Conservation (phyloP, 92 coral and sea anemone species). For the Epizoanthus scotinus region DNA sequence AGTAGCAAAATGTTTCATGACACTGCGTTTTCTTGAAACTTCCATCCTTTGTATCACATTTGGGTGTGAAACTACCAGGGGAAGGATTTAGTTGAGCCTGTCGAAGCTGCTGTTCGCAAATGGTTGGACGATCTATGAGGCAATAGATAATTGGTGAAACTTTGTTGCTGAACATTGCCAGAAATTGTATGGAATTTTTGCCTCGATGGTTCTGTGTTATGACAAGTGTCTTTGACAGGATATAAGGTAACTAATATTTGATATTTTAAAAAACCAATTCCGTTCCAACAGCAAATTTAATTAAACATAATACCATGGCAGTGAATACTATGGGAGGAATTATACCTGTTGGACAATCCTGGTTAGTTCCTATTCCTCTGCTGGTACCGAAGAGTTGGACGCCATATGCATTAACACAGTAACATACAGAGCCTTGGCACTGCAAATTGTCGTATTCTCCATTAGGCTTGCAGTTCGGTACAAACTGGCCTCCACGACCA, state of each 20-base stretch:
- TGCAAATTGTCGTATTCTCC: conserved; percentile 81
- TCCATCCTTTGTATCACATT: conserved; percentile 70
- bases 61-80: conserved; percentile 72
- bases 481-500: conserved; percentile 63
- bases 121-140: conserved; percentile 49
- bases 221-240: no score
- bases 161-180: no score
- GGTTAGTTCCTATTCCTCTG: conserved; percentile 14
- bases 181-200: no score
- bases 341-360: conserved; percentile 27
- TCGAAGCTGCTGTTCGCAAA: conserved; percentile 61
- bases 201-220: no score
- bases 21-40: conserved; percentile 81
- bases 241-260: no score
- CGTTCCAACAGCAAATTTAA: no score
- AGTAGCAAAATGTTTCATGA: conserved; percentile 74
- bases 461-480: conserved; percentile 73
- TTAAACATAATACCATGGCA: no score
- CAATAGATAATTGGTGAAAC: not conserved
- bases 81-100: conserved; percentile 42
- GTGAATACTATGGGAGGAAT: not conserved
- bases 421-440: conserved; percentile 76
- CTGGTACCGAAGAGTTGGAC: conserved; percentile 15
- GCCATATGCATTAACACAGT: conserved; percentile 60
- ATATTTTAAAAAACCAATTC: no score